Percentiles rank a stretch among this genome's conserved stretches.
phyloP scores from a whole-genome alignment of 2,888 invertebrate species.

The Teinopalpus imperialis region DNA sequence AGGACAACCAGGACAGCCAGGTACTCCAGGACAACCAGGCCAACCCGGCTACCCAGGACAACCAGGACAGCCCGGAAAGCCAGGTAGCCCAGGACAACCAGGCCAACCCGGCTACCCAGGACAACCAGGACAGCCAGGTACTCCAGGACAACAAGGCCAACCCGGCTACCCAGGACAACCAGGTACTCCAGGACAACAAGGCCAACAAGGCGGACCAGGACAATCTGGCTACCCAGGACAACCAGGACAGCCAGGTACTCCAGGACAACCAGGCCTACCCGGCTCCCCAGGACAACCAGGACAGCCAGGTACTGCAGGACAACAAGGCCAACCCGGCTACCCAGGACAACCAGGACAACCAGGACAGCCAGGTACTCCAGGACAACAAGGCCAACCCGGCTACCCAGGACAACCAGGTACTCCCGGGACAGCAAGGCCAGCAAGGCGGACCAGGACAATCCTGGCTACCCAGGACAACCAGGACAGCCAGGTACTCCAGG shows the following conservation, averaged over 20 bases:
- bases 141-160: conserved; percentile 41
- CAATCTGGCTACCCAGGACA: conserved; percentile 28
- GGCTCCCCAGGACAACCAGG: no score
- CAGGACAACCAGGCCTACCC: conserved; percentile 35
- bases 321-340: conserved; percentile 53
- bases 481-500: conserved; percentile 59
- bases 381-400: conserved; percentile 36
- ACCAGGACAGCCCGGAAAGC: conserved; percentile 37
- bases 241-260: conserved; percentile 36
- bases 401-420: conserved; percentile 35
- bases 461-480: conserved; percentile 33
- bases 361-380: conserved; percentile 44
- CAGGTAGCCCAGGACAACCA: conserved; percentile 65
- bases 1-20: conserved; percentile 34
- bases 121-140: conserved; percentile 35
- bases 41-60: conserved; percentile 35
- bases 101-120: conserved; percentile 44
- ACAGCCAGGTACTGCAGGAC: conserved; percentile 56
- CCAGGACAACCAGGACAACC: conserved; percentile 36
- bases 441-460: conserved; percentile 62
- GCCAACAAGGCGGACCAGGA: conserved; percentile 65
- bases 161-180: conserved; percentile 35
- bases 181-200: conserved; percentile 34
- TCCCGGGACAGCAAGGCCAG: conserved; percentile 37
- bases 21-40: no score